These are phyloP conservation scores for Tadarida brasiliensis DNA, from an alignment of 2,797 vertebrate species.

Conservation along the genomic window DNA sequence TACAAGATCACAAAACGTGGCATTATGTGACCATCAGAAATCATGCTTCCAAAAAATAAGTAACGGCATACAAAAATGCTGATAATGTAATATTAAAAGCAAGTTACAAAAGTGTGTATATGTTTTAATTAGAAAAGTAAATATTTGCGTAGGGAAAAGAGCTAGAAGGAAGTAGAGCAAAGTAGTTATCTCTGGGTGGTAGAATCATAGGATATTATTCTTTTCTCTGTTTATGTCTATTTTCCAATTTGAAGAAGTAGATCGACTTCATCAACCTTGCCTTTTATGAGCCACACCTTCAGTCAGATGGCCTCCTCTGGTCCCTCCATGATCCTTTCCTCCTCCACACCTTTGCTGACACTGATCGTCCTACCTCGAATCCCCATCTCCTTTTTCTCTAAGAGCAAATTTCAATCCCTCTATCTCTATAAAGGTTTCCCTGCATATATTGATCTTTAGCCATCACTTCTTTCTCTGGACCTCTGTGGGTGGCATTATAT, in stretches of 20 bases:
- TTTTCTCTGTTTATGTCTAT: conserved; percentile 6
- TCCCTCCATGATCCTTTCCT: neutral
- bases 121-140: conserved; percentile 56
- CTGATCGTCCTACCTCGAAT: neutral
- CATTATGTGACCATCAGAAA: neutral
- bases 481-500: neutral
- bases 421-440: neutral
- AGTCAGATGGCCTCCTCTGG: neutral
- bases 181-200: neutral
- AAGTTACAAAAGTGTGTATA: neutral
- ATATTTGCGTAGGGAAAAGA: neutral
- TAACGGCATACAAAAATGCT: neutral
- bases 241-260: neutral
- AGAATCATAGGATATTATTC: neutral
- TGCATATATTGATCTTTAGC: neutral
- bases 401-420: neutral
- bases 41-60: neutral
- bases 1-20: conserved; percentile 4
- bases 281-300: neutral
- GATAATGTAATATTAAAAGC: neutral
- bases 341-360: neutral
- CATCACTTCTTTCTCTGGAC: neutral
- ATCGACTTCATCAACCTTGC: neutral
- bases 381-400: neutral
- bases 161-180: neutral